Evolutionary conservation across 2,888 invertebrate genomes (phyloP).

Genomic region (Ennomos quercinarius): DNA sequence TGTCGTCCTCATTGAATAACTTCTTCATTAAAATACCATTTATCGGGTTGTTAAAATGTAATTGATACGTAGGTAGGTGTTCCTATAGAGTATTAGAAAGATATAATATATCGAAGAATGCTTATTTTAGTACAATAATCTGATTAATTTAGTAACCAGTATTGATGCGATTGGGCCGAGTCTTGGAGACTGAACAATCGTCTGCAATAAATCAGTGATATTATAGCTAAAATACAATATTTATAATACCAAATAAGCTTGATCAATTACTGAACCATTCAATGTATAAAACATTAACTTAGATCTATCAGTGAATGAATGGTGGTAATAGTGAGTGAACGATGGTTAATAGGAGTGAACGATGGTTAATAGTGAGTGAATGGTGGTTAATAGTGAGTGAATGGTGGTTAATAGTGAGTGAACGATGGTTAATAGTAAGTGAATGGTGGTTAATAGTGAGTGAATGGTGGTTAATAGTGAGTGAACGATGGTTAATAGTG

Average conservation of each 20-base stretch:
- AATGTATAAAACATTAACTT: background rate
- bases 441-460: no score
- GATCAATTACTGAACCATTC: constrained; percentile 10
- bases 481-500: no score
- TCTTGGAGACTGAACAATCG: background rate
- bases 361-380: no score
- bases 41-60: constrained; percentile 4
- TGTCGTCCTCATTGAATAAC: no score
- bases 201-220: constrained; percentile 20
- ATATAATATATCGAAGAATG: constrained; percentile 6
- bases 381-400: no score
- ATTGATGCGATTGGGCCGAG: background rate
- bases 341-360: no score
- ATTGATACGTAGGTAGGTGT: constrained; percentile 20
- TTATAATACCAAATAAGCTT: constrained; percentile 13
- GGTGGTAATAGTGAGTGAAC: no score
- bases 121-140: constrained; percentile 20
- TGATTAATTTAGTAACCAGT: constrained; percentile 10
- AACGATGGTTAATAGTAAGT: no score
- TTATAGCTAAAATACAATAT: constrained; percentile 6
- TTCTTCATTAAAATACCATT: no score
- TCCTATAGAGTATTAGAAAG: constrained; percentile 23
- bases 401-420: no score
- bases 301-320: no score
- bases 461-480: no score